These are phyloP conservation scores for Troilus luridus DNA, from an alignment of 2,888 invertebrate species.

Conservation along the genomic window DNA sequence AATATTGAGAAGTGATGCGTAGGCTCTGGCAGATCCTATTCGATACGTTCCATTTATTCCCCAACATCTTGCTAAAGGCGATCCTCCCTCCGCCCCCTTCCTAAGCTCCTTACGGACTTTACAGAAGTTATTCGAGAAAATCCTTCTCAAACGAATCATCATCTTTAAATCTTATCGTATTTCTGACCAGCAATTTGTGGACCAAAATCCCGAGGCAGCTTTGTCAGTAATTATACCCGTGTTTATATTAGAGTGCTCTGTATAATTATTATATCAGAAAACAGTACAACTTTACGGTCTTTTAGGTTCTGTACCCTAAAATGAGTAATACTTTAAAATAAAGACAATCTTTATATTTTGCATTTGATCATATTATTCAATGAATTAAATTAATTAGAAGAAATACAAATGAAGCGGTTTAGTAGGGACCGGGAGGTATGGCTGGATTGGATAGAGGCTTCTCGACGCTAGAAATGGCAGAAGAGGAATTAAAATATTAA, in stretches of 20 bases:
- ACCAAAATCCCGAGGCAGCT: not conserved
- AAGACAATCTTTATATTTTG: too few species aligned
- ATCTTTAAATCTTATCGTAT: not conserved
- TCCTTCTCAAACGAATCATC: conserved; percentile 16
- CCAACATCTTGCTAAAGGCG: not conserved
- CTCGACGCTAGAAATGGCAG: too few species aligned
- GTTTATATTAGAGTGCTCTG: not conserved
- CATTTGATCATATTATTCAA: too few species aligned
- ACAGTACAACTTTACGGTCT: too few species aligned
- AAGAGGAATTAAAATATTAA: too few species aligned
- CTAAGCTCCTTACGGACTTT: conserved; percentile 1
- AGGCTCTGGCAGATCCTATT: not conserved
- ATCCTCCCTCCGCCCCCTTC: not conserved
- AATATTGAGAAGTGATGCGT: not conserved
- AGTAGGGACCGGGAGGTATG: too few species aligned
- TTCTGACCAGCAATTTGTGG: not conserved
- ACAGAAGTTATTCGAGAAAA: not conserved
- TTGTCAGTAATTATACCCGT: not conserved
- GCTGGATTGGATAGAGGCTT: too few species aligned
- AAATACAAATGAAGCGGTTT: too few species aligned
- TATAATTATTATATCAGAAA: not conserved
- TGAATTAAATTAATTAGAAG: too few species aligned
- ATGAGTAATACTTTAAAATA: too few species aligned
- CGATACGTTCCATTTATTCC: not conserved
- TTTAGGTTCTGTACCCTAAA: too few species aligned